phyloP scores from a whole-genome alignment of 2,797 vertebrate species.

The Sylvia borin region DNA sequence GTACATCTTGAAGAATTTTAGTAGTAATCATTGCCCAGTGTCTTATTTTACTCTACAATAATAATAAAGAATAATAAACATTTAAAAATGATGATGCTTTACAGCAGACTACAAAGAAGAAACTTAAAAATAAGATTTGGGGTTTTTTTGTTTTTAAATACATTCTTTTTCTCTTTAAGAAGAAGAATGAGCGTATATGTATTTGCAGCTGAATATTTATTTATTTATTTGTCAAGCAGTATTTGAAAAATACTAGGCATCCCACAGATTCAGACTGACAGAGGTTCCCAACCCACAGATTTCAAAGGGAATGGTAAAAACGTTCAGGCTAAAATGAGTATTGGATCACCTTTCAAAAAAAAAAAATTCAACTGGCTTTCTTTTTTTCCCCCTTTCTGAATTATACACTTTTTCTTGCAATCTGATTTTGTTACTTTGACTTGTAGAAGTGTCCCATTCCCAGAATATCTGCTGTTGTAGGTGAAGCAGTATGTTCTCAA shows the following conservation, averaged over 20 bases:
- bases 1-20: not conserved
- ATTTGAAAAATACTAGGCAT: not conserved
- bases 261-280: not conserved
- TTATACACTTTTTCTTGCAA: not conserved
- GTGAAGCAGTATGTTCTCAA: not conserved
- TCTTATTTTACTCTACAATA: not conserved
- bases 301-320: constrained; percentile 6
- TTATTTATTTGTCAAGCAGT: not conserved
- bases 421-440: not conserved
- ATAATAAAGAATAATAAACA: not conserved
- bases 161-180: too few species aligned
- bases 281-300: not conserved
- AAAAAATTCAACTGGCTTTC: not conserved
- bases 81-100: not conserved
- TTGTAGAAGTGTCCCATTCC: not conserved
- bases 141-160: not conserved
- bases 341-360: not conserved
- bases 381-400: not conserved
- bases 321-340: not conserved
- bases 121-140: not conserved
- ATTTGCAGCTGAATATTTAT: not conserved
- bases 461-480: not conserved
- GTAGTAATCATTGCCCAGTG: not conserved
- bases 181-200: not conserved
- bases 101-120: not conserved